Conservation (phyloP, 2,113 vertebrate species). For the Echinops telfairi region DNA sequence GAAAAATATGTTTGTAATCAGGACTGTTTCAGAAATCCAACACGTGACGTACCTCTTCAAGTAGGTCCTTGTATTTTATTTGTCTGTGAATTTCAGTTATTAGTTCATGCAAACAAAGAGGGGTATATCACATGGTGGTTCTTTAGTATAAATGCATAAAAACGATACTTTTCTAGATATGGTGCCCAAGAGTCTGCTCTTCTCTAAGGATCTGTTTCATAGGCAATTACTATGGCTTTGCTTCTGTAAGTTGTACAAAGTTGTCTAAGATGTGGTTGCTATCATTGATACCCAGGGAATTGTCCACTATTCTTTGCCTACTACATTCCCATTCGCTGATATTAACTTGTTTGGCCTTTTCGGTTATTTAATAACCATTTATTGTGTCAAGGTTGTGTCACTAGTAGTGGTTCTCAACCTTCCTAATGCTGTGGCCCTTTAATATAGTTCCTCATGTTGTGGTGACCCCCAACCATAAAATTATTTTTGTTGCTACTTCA, state of each 20-base stretch:
- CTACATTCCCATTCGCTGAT: neutral
- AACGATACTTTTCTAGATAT: neutral
- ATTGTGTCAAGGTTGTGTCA: neutral
- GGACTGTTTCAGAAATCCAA: neutral
- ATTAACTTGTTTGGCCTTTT: neutral
- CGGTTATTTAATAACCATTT: neutral
- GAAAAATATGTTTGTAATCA: neutral
- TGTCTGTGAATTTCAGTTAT: neutral
- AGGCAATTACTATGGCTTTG: neutral
- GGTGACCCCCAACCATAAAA: too few species aligned
- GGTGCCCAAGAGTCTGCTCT: neutral
- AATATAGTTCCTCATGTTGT: too few species aligned
- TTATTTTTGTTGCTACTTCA: too few species aligned
- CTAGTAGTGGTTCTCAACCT: too few species aligned
- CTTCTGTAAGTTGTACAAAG: neutral
- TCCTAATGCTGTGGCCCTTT: too few species aligned
- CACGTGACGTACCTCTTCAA: neutral
- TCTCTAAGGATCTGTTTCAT: neutral
- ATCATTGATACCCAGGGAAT: neutral
- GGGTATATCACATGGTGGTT: neutral
- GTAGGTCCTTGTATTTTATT: neutral
- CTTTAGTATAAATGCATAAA: neutral
- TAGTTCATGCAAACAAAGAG: neutral
- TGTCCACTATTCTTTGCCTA: slow-evolving; percentile 18
- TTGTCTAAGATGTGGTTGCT: neutral